phyloP scores from a whole-genome alignment of 2,888 invertebrate genomes.

The Dendrolimus pini region DNA sequence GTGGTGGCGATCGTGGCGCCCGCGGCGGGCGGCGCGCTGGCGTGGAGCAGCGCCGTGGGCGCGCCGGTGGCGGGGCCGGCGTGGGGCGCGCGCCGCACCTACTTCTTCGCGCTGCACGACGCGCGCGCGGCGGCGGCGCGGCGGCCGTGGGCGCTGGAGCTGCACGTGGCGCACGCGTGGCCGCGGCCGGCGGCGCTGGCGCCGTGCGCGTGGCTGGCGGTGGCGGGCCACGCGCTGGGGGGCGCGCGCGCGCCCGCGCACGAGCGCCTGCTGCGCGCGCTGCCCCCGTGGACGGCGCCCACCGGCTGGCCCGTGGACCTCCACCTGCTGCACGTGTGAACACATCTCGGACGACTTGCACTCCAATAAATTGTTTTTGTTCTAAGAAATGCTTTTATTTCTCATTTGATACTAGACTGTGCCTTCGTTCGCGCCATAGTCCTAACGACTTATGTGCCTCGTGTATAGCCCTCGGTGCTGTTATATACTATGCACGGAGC shows the following conservation, averaged over 20 bases:
- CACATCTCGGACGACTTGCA: not conserved
- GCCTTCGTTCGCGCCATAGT: no score
- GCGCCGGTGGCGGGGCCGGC: conserved; percentile 51
- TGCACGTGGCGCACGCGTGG: conserved; percentile 13
- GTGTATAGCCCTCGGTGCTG: no score
- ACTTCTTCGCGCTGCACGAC: conserved; percentile 34
- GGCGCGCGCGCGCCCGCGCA: conserved; percentile 73
- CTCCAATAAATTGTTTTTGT: conserved; percentile 2
- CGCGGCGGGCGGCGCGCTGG: conserved; percentile 39
- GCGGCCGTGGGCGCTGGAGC: conserved; percentile 10
- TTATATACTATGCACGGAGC: no score
- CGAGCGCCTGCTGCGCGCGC: conserved; percentile 69
- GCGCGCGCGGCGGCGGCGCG: conserved; percentile 18
- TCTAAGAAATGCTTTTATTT: not conserved
- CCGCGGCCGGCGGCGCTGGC: conserved; percentile 8
- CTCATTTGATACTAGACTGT: no score
- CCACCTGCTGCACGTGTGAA: conserved; percentile 68
- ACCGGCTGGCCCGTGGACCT: conserved; percentile 84
- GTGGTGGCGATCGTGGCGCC: conserved; percentile 24
- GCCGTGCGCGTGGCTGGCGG: conserved; percentile 47
- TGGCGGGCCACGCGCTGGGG: conserved; percentile 76
- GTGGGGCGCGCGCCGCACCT: conserved; percentile 48
- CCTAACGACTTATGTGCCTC: no score
- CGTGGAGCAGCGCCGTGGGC: conserved; percentile 77
- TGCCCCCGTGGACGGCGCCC: conserved; percentile 80